Conservation (phyloP, 2,888 invertebrate species). For the Orthosia gracilis region DNA sequence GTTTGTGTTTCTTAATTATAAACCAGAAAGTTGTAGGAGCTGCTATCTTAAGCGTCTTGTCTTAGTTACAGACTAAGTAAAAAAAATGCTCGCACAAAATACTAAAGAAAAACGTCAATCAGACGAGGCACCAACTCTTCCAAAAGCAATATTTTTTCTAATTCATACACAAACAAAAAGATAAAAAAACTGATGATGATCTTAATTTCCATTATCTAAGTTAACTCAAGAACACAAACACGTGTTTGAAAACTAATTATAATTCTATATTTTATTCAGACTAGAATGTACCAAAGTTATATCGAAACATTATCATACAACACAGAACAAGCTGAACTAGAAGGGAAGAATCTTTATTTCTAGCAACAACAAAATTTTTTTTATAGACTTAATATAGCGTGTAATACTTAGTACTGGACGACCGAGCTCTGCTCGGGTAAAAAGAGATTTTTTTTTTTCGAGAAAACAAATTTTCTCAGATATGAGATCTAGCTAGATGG, state of each 20-base stretch:
- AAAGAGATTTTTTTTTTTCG: too few species aligned
- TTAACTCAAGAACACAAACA: background rate
- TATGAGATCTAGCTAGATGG: too few species aligned
- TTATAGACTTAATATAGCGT: background rate
- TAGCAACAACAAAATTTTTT: background rate
- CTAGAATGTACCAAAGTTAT: background rate
- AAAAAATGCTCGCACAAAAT: background rate
- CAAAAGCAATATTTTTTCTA: too few species aligned
- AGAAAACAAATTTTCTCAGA: too few species aligned
- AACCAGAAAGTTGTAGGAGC: background rate
- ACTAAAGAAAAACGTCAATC: too few species aligned
- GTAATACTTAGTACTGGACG: background rate
- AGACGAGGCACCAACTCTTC: background rate
- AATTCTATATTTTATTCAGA: background rate
- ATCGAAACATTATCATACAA: background rate
- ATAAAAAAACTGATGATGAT: background rate
- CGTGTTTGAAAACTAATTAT: background rate
- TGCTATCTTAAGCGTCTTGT: background rate
- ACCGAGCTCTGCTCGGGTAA: too few species aligned
- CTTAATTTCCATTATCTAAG: background rate
- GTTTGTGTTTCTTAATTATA: background rate
- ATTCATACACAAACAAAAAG: background rate
- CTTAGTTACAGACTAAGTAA: too few species aligned
- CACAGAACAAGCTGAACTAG: background rate
- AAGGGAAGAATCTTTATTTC: background rate